A percentile compares a stretch with the other conserved stretches of the same genome.
Conservation (phyloP, 2,113 vertebrate species). For the Scomber scombrus region DNA sequence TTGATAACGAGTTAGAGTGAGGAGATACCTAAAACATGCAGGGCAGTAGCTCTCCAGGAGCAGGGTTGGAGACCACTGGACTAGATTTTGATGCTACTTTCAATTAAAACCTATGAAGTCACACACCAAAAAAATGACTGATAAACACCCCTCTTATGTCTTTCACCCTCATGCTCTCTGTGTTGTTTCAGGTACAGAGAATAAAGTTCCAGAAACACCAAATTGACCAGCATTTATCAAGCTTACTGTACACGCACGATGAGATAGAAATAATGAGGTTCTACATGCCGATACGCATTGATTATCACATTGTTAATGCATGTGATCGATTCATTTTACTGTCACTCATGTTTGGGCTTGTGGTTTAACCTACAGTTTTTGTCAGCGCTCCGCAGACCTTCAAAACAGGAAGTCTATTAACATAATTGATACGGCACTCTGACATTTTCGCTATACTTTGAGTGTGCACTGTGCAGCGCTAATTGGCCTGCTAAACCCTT, state of each 20-base stretch:
- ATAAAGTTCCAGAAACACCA: background rate
- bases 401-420: slow-evolving; percentile 55
- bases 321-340: slow-evolving; percentile 47
- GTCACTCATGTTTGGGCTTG: slow-evolving; percentile 34
- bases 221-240: background rate
- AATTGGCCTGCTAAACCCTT: slow-evolving; percentile 58
- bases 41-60: too few species aligned
- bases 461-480: slow-evolving; percentile 19
- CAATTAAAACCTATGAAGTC: too few species aligned
- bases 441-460: slow-evolving; percentile 60
- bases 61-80: too few species aligned
- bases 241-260: background rate
- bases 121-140: too few species aligned
- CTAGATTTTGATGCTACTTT: too few species aligned
- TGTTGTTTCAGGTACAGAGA: background rate
- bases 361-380: slow-evolving; percentile 49
- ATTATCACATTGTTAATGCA: slow-evolving; percentile 40
- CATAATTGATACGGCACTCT: slow-evolving; percentile 65
- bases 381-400: slow-evolving; percentile 44
- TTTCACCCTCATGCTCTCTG: background rate
- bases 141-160: too few species aligned
- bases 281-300: background rate
- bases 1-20: too few species aligned
- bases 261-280: slow-evolving; percentile 38
- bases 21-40: too few species aligned